Evolutionary conservation across 2,113 vertebrate species (phyloP).

Genomic region (Zosterops borbonicus): DNA sequence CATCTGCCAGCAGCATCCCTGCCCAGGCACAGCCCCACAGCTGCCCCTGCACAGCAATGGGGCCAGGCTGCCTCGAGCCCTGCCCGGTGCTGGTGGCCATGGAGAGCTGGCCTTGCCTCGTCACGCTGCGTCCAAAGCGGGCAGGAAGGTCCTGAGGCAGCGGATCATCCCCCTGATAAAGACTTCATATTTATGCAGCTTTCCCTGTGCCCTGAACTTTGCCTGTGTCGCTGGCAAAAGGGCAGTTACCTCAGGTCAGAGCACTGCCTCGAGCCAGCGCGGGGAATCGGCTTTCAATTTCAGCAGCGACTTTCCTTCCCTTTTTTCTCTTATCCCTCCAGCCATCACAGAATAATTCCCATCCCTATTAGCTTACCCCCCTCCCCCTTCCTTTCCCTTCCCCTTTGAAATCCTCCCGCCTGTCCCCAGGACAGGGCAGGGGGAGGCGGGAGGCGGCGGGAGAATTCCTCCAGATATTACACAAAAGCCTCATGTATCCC

Average conservation of each 20-base stretch:
- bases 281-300: constrained; percentile 71
- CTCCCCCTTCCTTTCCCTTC: constrained; percentile 67
- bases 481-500: constrained; percentile 80
- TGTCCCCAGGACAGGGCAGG: constrained; percentile 63
- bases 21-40: not conserved
- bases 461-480: constrained; percentile 71
- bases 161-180: not conserved
- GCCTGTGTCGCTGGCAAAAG: constrained; percentile 64
- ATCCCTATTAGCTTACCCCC: constrained; percentile 67
- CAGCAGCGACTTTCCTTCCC: constrained; percentile 64
- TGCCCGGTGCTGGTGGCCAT: not conserved
- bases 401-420: constrained; percentile 77
- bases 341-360: constrained; percentile 70
- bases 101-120: not conserved
- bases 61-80: not conserved
- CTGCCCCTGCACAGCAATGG: not conserved
- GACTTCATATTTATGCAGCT: constrained; percentile 69
- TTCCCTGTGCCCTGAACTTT: constrained; percentile 50
- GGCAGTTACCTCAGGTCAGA: constrained; percentile 75
- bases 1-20: accelerated
- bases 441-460: constrained; percentile 36
- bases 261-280: constrained; percentile 70
- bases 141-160: constrained; percentile 1
- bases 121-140: not conserved
- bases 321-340: constrained; percentile 62